Percentiles rank a stretch among this genome's conserved stretches.
Conservation (phyloP, 2,797 vertebrate genomes). For the Premnoplex brunnescens region DNA sequence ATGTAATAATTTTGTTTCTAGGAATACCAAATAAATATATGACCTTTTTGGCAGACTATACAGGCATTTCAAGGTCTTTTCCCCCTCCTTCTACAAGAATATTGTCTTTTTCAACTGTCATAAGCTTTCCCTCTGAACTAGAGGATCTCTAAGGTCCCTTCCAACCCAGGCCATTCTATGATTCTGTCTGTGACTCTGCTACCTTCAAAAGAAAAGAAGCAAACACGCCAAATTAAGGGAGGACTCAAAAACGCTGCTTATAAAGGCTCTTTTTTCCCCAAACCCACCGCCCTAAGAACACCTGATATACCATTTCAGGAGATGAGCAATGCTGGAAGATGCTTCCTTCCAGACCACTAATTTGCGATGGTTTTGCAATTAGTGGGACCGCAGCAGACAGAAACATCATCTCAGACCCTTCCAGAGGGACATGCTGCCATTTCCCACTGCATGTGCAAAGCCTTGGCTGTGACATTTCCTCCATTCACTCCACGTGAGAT, state of each 20-base stretch:
- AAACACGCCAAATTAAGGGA: background rate
- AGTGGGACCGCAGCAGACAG: background rate
- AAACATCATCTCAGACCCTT: background rate
- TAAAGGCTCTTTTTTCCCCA: background rate
- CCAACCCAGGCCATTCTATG: background rate
- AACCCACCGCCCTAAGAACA: background rate
- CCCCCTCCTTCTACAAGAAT: background rate
- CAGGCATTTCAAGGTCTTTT: background rate
- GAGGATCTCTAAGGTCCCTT: background rate
- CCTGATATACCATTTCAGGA: background rate
- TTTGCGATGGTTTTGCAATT: slow-evolving; percentile 2
- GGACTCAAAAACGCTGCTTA: background rate
- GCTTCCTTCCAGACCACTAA: slow-evolving; percentile 6
- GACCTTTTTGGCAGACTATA: background rate
- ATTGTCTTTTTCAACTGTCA: background rate
- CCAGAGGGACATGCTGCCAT: background rate
- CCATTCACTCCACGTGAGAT: background rate
- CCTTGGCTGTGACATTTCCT: slow-evolving; percentile 13
- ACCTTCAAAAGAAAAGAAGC: background rate
- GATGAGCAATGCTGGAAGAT: background rate
- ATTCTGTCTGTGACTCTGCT: background rate
- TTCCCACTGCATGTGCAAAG: background rate
- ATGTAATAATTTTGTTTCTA: background rate
- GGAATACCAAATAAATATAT: background rate
- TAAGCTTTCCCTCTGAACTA: background rate